These are phyloP conservation scores for Paedocypris micromegethes DNA, from an alignment of 2,797 vertebrate genomes.

Conservation along the genomic window DNA sequence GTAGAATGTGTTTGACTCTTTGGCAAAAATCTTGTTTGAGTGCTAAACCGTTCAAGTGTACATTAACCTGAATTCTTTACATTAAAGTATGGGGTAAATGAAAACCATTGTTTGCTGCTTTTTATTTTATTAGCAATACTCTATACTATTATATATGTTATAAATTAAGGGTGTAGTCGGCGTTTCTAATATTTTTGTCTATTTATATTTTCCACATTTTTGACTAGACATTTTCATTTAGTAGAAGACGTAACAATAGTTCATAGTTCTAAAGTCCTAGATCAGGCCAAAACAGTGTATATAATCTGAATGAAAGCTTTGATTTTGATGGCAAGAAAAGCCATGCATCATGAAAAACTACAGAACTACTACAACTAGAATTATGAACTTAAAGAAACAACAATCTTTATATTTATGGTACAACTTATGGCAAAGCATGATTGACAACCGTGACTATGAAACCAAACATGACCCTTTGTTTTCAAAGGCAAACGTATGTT, in stretches of 20 bases:
- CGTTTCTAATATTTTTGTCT: neutral
- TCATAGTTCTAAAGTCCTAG: neutral
- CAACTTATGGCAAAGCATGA: no score
- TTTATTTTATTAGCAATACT: neutral
- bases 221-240: neutral
- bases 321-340: no score
- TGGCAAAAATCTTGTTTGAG: slow-evolving; percentile 67
- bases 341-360: no score
- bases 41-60: slow-evolving; percentile 68
- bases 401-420: no score
- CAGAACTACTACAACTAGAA: no score
- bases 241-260: neutral
- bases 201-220: no score
- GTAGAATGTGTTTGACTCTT: slow-evolving; percentile 52
- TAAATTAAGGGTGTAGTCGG: neutral
- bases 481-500: no score
- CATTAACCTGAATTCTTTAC: slow-evolving; percentile 65
- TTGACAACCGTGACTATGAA: no score
- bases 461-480: no score
- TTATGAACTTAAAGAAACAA: no score
- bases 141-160: neutral
- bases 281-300: no score
- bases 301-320: no score
- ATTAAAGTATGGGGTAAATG: slow-evolving; percentile 62
- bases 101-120: neutral